phyloP scores from a whole-genome alignment of 1,140 invertebrate species.

The Orchestia grillus region DNA sequence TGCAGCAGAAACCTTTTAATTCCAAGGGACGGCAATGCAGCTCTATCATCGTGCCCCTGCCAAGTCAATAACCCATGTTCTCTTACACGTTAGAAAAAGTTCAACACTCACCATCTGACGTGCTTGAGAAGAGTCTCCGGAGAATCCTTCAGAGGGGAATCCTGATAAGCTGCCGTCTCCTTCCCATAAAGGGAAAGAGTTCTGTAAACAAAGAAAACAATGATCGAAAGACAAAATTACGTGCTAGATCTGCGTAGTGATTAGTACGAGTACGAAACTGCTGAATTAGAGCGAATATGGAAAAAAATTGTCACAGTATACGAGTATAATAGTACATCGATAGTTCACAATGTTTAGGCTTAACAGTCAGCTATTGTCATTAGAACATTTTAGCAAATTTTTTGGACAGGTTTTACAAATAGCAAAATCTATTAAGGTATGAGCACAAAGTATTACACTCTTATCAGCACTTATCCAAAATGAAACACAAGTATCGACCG shows the following conservation, averaged over 20 bases:
- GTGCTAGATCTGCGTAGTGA: not conserved
- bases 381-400: too few species aligned
- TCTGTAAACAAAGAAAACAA: constrained; percentile 53
- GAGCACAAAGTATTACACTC: too few species aligned
- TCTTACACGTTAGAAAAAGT: constrained; percentile 19
- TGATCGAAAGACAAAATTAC: not conserved
- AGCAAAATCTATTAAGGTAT: too few species aligned
- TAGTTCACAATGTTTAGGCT: too few species aligned
- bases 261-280: not conserved
- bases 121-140: constrained; percentile 61
- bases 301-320: too few species aligned
- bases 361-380: too few species aligned
- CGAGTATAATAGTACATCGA: too few species aligned
- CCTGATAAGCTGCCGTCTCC: constrained; percentile 62
- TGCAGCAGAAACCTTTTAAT: not conserved
- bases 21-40: not conserved
- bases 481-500: too few species aligned
- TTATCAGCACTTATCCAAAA: too few species aligned
- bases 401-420: too few species aligned
- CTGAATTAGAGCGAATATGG: not conserved
- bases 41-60: not conserved
- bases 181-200: constrained; percentile 63
- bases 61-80: not conserved
- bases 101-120: constrained; percentile 66
- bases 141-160: constrained; percentile 63